Conservation (phyloP, 2,797 vertebrate species). For the Microctenopoma stevenorrisi region DNA sequence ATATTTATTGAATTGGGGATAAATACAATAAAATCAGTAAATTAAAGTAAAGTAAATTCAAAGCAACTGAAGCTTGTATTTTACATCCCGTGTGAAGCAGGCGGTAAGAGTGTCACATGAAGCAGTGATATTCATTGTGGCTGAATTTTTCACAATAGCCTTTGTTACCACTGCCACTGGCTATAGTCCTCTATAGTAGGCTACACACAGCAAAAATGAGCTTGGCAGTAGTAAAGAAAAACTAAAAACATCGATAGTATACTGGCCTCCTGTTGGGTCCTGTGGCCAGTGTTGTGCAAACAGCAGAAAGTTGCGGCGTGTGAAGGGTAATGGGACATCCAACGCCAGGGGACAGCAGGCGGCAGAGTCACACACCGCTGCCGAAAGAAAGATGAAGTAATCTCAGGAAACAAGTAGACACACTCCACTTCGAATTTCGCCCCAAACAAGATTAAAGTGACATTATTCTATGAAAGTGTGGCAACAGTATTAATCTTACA, state of each 20-base stretch:
- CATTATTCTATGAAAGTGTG: constrained; percentile 87
- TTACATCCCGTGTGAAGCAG: background rate
- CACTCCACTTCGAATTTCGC: constrained; percentile 88
- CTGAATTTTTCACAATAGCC: constrained; percentile 37
- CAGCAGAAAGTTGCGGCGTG: constrained; percentile 88
- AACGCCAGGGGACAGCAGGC: constrained; percentile 87
- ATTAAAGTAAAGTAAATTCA: background rate
- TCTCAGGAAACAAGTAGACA: constrained; percentile 89
- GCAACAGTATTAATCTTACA: constrained; percentile 87
- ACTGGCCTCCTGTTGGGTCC: constrained; percentile 80
- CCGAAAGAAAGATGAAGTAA: constrained; percentile 88
- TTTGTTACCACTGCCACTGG: constrained; percentile 36
- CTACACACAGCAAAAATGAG: constrained; percentile 44
- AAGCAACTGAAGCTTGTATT: constrained; percentile 1
- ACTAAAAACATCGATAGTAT: constrained; percentile 72
- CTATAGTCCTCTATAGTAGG: constrained; percentile 32
- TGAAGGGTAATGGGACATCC: constrained; percentile 91
- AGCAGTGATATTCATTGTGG: constrained; percentile 9
- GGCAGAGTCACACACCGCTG: constrained; percentile 84
- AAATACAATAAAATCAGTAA: too few relatives aligned
- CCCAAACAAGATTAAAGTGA: constrained; percentile 90
- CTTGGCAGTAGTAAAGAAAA: constrained; percentile 67
- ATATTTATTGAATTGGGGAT: too few relatives aligned
- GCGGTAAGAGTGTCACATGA: constrained; percentile 29
- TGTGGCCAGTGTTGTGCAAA: constrained; percentile 86